Conservation (phyloP, 2,888 invertebrate species). For the Plutella xylostella region DNA sequence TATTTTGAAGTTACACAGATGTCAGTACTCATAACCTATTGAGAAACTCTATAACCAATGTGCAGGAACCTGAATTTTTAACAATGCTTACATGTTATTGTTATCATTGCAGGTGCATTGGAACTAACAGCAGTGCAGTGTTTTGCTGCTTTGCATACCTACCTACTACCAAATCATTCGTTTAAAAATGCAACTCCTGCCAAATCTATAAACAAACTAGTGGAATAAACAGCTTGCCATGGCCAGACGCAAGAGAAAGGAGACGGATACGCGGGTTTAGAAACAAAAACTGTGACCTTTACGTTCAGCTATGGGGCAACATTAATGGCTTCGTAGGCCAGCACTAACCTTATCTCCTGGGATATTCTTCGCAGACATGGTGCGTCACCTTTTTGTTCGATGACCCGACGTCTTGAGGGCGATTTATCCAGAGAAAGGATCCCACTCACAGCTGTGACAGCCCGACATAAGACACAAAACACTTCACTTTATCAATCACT, state of each 20-base stretch:
- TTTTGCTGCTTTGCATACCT: too few relatives aligned
- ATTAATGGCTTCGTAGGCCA: conserved; percentile 36
- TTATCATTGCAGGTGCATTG: too few relatives aligned
- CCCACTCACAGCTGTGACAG: conserved; percentile 59
- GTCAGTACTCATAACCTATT: too few relatives aligned
- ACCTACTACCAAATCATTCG: too few relatives aligned
- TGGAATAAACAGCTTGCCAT: too few relatives aligned
- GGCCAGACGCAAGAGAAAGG: conserved; percentile 43
- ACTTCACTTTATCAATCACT: conserved; percentile 65
- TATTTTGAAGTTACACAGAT: too few relatives aligned
- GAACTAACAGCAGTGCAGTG: too few relatives aligned
- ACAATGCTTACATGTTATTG: too few relatives aligned
- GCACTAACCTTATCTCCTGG: conserved; percentile 84
- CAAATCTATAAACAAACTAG: too few relatives aligned
- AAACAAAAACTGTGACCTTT: conserved; percentile 54
- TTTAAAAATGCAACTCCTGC: too few relatives aligned
- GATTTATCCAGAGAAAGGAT: conserved; percentile 66
- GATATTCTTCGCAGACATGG: conserved; percentile 84
- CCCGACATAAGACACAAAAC: conserved; percentile 68
- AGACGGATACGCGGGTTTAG: conserved; percentile 19
- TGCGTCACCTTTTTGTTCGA: conserved; percentile 54
- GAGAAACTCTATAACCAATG: too few relatives aligned
- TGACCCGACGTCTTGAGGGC: conserved; percentile 61
- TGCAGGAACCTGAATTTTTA: too few relatives aligned
- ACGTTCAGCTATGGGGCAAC: conserved; percentile 22